Evolutionary conservation across 1,140 invertebrate species (phyloP).

Genomic region (Euborellia annulipes): DNA sequence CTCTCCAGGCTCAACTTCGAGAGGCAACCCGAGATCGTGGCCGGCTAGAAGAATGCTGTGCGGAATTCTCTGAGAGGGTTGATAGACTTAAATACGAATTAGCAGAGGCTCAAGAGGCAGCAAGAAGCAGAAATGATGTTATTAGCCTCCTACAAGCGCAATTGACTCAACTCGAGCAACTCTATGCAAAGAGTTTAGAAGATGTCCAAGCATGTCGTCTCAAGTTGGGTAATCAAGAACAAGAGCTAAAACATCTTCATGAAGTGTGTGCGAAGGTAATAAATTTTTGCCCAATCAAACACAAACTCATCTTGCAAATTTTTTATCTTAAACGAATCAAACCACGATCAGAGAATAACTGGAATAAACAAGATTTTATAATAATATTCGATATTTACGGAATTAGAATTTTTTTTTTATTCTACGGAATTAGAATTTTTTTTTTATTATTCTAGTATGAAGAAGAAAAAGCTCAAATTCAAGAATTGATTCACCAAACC

Average conservation of each 20-base stretch:
- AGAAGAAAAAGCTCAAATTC: conserved; percentile 7
- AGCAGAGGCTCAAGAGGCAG: conserved; percentile 15
- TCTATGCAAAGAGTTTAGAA: conserved; percentile 7
- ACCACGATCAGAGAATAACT: no score
- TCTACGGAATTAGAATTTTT: no score
- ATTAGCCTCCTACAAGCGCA: conserved; percentile 10
- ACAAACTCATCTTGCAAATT: no score
- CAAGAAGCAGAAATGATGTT: conserved; percentile 16
- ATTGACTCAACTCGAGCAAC: conserved; percentile 2
- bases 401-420: no score
- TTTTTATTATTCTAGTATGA: conserved; percentile 6
- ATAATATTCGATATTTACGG: no score
- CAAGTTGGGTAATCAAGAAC: conserved; percentile 6
- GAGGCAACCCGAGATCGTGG: conserved; percentile 15
- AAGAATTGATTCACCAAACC: conserved; percentile 3
- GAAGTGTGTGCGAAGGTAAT: conserved; percentile 7
- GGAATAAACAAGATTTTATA: no score
- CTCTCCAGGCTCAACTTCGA: conserved; percentile 14
- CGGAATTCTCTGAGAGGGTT: conserved; percentile 12
- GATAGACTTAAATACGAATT: conserved; percentile 19
- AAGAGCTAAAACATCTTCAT: conserved; percentile 9
- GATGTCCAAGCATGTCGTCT: conserved; percentile 8
- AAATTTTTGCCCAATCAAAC: neutral
- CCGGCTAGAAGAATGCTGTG: conserved; percentile 15
- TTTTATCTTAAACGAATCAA: no score